These are phyloP conservation scores for Pentamera pediparva DNA, from an alignment of 53 echinoderm and acorn worm species.

Conservation along the genomic window DNA sequence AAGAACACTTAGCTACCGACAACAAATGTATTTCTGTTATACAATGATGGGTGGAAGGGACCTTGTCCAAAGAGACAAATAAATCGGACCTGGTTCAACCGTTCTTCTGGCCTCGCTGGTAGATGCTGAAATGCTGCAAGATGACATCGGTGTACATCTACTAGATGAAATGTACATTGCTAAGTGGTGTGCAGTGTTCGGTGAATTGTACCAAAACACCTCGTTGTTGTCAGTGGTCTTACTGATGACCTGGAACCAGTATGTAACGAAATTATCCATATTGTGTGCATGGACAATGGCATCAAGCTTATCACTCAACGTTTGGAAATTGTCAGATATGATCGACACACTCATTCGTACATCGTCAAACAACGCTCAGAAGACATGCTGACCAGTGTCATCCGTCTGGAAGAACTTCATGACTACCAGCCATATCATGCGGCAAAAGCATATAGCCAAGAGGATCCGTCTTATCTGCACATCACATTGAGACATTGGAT, in stretches of 20 bases:
- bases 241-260: conserved; percentile 33
- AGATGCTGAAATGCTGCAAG: background rate
- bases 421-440: conserved; percentile 46
- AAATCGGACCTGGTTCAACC: conserved; percentile 36
- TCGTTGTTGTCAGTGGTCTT: conserved; percentile 37
- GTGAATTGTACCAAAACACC: conserved; percentile 29
- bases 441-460: conserved; percentile 32
- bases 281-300: conserved; percentile 8
- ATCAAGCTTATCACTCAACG: conserved; percentile 5
- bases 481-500: background rate
- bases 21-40: conserved; percentile 37
- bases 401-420: conserved; percentile 28
- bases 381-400: background rate
- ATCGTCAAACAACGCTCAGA: background rate
- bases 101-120: conserved; percentile 22
- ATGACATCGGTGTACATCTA: background rate
- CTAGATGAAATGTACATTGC: conserved; percentile 53
- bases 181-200: conserved; percentile 27
- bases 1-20: conserved; percentile 38
- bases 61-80: background rate
- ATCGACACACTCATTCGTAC: conserved; percentile 23
- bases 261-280: conserved; percentile 23
- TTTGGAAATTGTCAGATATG: background rate
- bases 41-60: background rate
- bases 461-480: background rate